Evolutionary conservation across 2,797 vertebrate genomes (phyloP).

Genomic region (Mus caroli): DNA sequence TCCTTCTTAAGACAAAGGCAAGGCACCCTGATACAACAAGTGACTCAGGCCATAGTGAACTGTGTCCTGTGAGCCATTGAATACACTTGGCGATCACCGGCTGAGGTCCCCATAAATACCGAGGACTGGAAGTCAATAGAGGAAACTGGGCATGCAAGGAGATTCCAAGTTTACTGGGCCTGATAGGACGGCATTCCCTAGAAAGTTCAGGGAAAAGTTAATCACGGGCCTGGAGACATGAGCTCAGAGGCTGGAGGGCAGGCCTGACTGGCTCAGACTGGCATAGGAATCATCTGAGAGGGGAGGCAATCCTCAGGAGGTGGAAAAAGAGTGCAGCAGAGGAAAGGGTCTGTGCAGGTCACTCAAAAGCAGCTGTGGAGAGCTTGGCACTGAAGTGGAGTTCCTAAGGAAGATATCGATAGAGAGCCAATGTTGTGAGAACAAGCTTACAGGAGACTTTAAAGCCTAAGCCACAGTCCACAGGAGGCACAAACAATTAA

Average conservation of each 20-base stretch:
- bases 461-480: not conserved
- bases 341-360: not conserved
- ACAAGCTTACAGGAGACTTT: not conserved
- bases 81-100: not conserved
- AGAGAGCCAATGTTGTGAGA: not conserved
- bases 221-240: not conserved
- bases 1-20: not conserved
- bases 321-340: not conserved
- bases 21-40: not conserved
- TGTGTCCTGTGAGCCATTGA: not conserved
- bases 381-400: not conserved
- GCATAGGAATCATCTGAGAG: not conserved
- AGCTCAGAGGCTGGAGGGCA: too few relatives aligned
- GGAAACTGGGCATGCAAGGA: not conserved
- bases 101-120: not conserved
- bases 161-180: not conserved
- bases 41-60: not conserved
- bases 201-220: not conserved
- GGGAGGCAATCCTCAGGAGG: not conserved
- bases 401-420: not conserved
- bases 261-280: not conserved
- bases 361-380: not conserved
- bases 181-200: not conserved
- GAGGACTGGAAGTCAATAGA: not conserved
- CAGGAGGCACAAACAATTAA: not conserved